Conservation (phyloP, 2,888 invertebrate genomes). For the Anarsia innoxiella region DNA sequence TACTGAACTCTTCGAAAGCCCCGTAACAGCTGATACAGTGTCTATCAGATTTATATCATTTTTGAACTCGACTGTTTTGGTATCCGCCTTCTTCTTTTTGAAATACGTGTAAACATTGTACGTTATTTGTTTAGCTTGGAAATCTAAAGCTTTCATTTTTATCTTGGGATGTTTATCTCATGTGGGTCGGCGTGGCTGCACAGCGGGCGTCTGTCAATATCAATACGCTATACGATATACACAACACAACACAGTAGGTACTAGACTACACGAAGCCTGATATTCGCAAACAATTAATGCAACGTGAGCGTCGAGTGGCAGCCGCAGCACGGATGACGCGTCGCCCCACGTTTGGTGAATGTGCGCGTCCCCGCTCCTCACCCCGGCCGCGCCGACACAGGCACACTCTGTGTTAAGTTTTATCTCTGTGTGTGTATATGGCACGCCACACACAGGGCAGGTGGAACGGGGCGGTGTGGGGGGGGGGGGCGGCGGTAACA, state of each 20-base stretch:
- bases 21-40: conserved; percentile 7
- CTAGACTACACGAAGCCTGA: not conserved
- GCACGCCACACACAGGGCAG: too few relatives aligned
- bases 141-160: conserved; percentile 1
- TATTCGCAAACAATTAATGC: not conserved
- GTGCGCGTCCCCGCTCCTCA: not conserved
- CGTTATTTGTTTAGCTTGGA: conserved; percentile 4
- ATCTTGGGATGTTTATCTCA: not conserved
- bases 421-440: conserved; percentile 5
- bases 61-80: conserved; percentile 4
- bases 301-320: not conserved
- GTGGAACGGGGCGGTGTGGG: too few relatives aligned
- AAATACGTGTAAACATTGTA: conserved; percentile 12
- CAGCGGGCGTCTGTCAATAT: not conserved
- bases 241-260: too few relatives aligned
- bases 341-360: not conserved
- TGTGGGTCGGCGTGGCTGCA: not conserved
- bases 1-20: conserved; percentile 11
- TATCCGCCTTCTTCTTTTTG: conserved; percentile 8
- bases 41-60: conserved; percentile 11
- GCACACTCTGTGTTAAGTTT: conserved; percentile 10
- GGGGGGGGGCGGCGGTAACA: too few relatives aligned
- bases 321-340: not conserved
- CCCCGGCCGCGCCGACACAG: conserved; percentile 5
- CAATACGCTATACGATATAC: too few relatives aligned